phyloP scores from a whole-genome alignment of 2,888 invertebrate species.

The Autographa gamma region DNA sequence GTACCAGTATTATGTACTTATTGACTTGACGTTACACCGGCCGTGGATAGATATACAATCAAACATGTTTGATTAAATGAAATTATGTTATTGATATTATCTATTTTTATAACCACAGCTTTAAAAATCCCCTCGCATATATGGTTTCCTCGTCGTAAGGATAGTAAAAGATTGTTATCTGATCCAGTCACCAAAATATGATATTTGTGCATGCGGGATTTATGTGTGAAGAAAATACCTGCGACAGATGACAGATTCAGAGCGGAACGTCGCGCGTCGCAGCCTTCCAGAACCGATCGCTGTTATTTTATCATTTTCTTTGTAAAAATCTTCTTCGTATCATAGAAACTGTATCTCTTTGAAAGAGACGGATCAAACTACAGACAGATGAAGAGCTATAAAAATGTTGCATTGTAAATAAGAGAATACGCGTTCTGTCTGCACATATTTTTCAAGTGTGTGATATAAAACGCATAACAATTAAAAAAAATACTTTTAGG shows the following conservation, averaged over 20 bases:
- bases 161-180: constrained; percentile 1
- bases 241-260: constrained; percentile 4
- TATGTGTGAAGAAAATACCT: constrained; percentile 4
- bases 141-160: not conserved
- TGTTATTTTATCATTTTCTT: not conserved
- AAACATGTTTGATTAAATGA: too few relatives aligned
- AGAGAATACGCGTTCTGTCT: not conserved
- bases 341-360: not conserved
- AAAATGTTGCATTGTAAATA: not conserved
- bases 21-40: too few relatives aligned
- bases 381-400: not conserved
- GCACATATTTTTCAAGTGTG: too few relatives aligned
- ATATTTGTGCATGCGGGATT: constrained; percentile 1
- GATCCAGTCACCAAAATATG: not conserved
- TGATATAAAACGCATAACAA: too few relatives aligned
- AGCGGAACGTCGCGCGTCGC: not conserved
- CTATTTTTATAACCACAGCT: not conserved
- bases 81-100: not conserved
- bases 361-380: not conserved
- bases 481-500: too few relatives aligned
- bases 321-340: constrained; percentile 4
- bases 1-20: too few relatives aligned
- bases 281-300: not conserved
- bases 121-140: not conserved
- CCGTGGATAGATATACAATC: too few relatives aligned